Base-by-base conservation (phyloP, 2,888 invertebrate species). In the Iphiclides podalirius region DNA sequence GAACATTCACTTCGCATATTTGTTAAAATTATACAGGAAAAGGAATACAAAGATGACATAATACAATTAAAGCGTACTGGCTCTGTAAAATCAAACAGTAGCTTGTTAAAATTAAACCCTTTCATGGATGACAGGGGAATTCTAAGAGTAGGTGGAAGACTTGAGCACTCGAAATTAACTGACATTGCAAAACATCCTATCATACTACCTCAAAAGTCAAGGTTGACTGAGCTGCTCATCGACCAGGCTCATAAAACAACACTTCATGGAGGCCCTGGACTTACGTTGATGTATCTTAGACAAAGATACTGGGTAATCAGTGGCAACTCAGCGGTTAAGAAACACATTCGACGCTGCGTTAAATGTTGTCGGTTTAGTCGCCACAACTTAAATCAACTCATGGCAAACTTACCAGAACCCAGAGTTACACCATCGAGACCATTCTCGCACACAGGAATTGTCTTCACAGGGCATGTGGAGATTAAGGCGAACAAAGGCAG, bases 391-490 rank as follows among this genome's bases (percentile, higher is more conserved):
- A 8, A 35, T 0, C 57, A 54, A 1, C 4, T 56, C n/a, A 58
- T 63, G 63, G 57, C 52, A 9, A 57, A 59, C 33, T 33, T 60
- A 34, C 56, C 59, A 37, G n/a, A 14, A 8, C 12, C 53, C 58
- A 41, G 14, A 61, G 26, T 15, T 66, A 26, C 36, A 46, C 13
- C 39, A 53, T 8, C 52, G 35, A 13, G 40, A 31, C 60, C 60
- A 1, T 63, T 61, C 52, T 20, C 53, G 14, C 43, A 28, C 9
- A 50, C 53, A 7, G 63, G 60, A 12, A 61, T 63, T 0, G 60
- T 61, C 12, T 60, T 61, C 36, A 57, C 56, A 0, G 63, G 63
- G 6, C 63, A 61, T 16, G 16, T 62, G 23, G 44, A 47, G 12
- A 48, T 55, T 16, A 35, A 60, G 8, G 61, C 57, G 35, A 34